Percentiles rank a stretch among this genome's conserved stretches.
phyloP scores from a whole-genome alignment of 2,888 invertebrate species.

The Dioctria linearis region DNA sequence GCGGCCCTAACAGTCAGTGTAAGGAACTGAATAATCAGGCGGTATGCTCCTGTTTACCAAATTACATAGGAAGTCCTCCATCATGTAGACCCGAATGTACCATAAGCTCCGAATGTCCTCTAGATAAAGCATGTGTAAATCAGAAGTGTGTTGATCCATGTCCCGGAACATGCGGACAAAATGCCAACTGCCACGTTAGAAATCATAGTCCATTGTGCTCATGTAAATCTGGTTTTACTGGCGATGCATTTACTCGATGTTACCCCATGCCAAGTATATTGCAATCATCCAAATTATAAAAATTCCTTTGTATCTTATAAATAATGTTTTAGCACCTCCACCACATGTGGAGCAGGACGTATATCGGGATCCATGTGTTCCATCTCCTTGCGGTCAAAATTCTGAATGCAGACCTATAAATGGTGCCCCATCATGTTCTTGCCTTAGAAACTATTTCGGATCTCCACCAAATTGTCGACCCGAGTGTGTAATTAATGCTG shows the following conservation, averaged over 20 bases:
- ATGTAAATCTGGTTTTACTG: constrained; percentile 79
- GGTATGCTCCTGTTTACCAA: constrained; percentile 76
- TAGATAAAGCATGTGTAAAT: constrained; percentile 76
- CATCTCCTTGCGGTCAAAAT: constrained; percentile 77
- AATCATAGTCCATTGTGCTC: constrained; percentile 86
- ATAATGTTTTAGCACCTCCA: constrained; percentile 63
- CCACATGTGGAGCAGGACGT: constrained; percentile 65
- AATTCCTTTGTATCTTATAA: neutral
- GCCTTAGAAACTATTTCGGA: constrained; percentile 78
- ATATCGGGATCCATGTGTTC: constrained; percentile 74
- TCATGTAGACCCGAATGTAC: constrained; percentile 80
- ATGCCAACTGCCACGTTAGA: constrained; percentile 80
- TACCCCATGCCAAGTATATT: constrained; percentile 70
- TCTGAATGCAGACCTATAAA: constrained; percentile 76
- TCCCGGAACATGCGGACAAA: constrained; percentile 75
- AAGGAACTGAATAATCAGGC: constrained; percentile 75
- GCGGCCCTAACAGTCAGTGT: constrained; percentile 79
- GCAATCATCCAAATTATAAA: neutral
- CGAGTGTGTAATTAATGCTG: constrained; percentile 81
- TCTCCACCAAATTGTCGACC: constrained; percentile 85
- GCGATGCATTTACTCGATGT: constrained; percentile 82
- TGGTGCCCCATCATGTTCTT: constrained; percentile 79
- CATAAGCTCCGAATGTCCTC: constrained; percentile 76
- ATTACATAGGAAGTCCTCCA: constrained; percentile 77
- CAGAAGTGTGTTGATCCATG: constrained; percentile 80